Evolutionary conservation across 2,888 invertebrate genomes (phyloP), one percentile per base, ranked within the genome.

Genomic region (Leptinotarsa juncta): DNA sequence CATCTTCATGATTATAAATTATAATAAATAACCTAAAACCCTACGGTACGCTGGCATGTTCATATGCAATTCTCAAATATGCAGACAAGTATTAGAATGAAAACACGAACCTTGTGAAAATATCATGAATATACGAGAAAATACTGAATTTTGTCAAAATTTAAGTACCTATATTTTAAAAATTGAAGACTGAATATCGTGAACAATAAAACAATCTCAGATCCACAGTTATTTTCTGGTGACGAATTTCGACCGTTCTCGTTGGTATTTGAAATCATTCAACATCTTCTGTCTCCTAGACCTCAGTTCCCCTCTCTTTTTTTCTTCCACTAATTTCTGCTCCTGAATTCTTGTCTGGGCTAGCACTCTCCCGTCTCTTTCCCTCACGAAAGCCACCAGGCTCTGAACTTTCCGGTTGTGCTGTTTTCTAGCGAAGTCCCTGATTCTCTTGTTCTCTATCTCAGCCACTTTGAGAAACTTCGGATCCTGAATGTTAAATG

Each of bases 391-490:
- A 67, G 94, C 94, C 0, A 97, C 97, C 62, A 99, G 90, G 83
- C 95, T 95, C 79, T 98, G 90, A 10, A 99, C 94, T 89, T 98
- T 96, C 83, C 98, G 98, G 88, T 99, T 99, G 70, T 99, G 90
- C 84, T 97, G 96, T 83, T 94, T 95, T 77, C 93, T 94, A 0
- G 97, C 98, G 82, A 94, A 95, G 82, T 95, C 95, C 7, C 97
- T 90, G 16, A 96, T 90, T 87, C 98, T 99, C 85, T 97, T 97
- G 87, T 99, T 98, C 84, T 99, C 98, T 84, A 97, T 97, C 83
- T 99, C 98, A 88, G 97, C 95, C 73, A 95, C 88, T 80, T 97
- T 93, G 7, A 95, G 89, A 5, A 96, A 90, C 78, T 94, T 90
- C 18, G 97, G 90, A 85, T 96, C 95, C 70, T 93, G 79, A n/a